Evolutionary conservation across 2,888 invertebrate species (phyloP).

Genomic region (Lasioglossum villosulum): DNA sequence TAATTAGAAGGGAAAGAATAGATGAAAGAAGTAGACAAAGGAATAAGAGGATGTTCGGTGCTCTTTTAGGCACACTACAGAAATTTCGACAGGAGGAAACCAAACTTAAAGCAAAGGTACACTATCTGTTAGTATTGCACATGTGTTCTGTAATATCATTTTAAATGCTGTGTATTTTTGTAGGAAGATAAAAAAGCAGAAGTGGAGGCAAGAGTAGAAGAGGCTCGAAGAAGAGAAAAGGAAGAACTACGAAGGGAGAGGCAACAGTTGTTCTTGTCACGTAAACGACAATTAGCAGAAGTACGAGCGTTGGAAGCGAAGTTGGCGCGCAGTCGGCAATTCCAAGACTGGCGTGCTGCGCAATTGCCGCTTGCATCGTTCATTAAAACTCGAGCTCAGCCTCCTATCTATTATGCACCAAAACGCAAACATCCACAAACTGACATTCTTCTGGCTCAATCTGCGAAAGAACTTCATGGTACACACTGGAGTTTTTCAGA

Average conservation of each 20-base stretch:
- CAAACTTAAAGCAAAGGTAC: slow-evolving; percentile 92
- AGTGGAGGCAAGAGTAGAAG: slow-evolving; percentile 97
- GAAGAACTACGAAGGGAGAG: slow-evolving; percentile 93
- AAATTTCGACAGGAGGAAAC: slow-evolving; percentile 98
- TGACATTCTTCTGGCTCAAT: slow-evolving; percentile 77
- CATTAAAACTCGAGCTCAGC: slow-evolving; percentile 94
- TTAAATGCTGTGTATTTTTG: slow-evolving; percentile 37
- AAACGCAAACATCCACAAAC: slow-evolving; percentile 88
- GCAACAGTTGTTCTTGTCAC: slow-evolving; percentile 92
- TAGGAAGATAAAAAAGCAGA: slow-evolving; percentile 93
- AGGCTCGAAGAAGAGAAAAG: slow-evolving; percentile 94
- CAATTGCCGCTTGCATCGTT: slow-evolving; percentile 92
- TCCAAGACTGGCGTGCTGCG: slow-evolving; percentile 93
- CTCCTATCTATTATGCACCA: slow-evolving; percentile 95
- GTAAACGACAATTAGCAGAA: slow-evolving; percentile 94
- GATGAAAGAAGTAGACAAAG: slow-evolving; percentile 93
- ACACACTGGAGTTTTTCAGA: slow-evolving; percentile 24
- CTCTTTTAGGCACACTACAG: slow-evolving; percentile 96
- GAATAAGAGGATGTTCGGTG: slow-evolving; percentile 98
- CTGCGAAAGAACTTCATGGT: slow-evolving; percentile 81
- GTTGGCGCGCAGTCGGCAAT: slow-evolving; percentile 94
- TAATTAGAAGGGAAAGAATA: slow-evolving; percentile 92
- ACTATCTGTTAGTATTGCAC: not conserved
- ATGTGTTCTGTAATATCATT: not conserved
- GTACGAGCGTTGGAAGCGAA: slow-evolving; percentile 96